Evolutionary conservation across 2,113 vertebrate species (phyloP).

Genomic region (Danio rerio): GRCz12tu NC_133193.1:53662501-53663000

Average conservation of each 20-base stretch:
- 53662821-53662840: slow-evolving; percentile 49
- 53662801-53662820: slow-evolving; percentile 70
- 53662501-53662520: slow-evolving; percentile 77
- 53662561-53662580: slow-evolving; percentile 48
- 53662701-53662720: slow-evolving; percentile 79
- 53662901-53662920: background rate
- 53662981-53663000: background rate
- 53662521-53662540: slow-evolving; percentile 69
- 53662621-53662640: slow-evolving; percentile 58
- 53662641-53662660: background rate
- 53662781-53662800: slow-evolving; percentile 58
- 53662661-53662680: too few relatives aligned
- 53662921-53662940: background rate
- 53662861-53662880: background rate
- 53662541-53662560: slow-evolving; percentile 70
- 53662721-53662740: slow-evolving; percentile 76
- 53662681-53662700: slow-evolving; percentile 70
- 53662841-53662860: background rate
- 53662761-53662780: slow-evolving; percentile 78
- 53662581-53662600: slow-evolving; percentile 55
- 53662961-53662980: too few relatives aligned
- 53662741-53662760: slow-evolving; percentile 85
- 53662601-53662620: slow-evolving; percentile 64
- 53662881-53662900: slow-evolving; percentile 17
- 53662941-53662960: background rate